Conservation (phyloP, 35 echinoderm and acorn worm species). For the Heliocidaris tuberculata region DNA sequence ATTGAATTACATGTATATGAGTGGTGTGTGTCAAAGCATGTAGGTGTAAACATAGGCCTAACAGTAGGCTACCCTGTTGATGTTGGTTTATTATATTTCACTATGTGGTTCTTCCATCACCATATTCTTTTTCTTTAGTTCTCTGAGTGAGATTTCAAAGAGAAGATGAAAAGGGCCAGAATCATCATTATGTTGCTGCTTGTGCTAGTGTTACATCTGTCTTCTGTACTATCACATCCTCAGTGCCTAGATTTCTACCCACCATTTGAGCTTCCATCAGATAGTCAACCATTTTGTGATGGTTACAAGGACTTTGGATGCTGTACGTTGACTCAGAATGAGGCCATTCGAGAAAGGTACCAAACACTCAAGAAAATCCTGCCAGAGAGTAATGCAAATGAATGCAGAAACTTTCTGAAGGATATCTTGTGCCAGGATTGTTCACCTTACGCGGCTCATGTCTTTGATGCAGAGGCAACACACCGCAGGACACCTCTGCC, state of each 20-base stretch:
- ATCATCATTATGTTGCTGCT: neutral
- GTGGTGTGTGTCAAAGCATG: neutral
- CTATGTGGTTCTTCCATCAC: neutral
- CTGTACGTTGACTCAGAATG: conserved; percentile 58
- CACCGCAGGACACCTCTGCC: conserved; percentile 54
- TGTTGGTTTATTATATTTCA: neutral
- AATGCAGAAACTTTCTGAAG: conserved; percentile 63
- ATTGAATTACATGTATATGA: neutral
- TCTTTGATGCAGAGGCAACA: conserved; percentile 73
- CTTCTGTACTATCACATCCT: conserved; percentile 55
- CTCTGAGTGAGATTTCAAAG: neutral
- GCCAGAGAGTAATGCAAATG: neutral
- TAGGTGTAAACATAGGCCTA: neutral
- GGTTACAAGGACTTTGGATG: conserved; percentile 80
- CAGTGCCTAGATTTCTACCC: conserved; percentile 88
- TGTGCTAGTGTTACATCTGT: conserved; percentile 12
- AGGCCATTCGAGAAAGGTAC: conserved; percentile 39
- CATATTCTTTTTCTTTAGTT: neutral
- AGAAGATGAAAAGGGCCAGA: neutral
- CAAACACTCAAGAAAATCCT: conserved; percentile 29
- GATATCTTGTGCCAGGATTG: conserved; percentile 96
- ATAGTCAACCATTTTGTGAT: conserved; percentile 62
- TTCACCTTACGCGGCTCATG: conserved; percentile 89
- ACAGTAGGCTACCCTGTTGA: neutral
- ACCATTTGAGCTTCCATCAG: conserved; percentile 63